Percentiles rank a stretch among this genome's conserved stretches.
Conservation (phyloP, 2,797 vertebrate species). For the Chaunax sp. region DNA sequence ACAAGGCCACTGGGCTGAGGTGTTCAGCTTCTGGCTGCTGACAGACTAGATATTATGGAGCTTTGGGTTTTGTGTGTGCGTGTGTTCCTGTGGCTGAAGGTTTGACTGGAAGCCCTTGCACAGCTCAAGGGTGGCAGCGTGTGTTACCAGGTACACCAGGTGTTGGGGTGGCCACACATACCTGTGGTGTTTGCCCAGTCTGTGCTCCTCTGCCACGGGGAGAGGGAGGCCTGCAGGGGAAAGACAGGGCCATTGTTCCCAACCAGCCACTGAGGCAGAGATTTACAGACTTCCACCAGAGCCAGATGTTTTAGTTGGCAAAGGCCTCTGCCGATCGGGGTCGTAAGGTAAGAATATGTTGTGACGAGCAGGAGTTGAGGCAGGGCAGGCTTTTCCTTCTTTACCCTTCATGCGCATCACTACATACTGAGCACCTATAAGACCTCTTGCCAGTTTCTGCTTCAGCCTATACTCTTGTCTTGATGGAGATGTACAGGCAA, state of each 20-base stretch:
- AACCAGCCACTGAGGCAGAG: slow-evolving; percentile 54
- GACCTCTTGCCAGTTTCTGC: no score
- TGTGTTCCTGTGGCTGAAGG: slow-evolving; percentile 46
- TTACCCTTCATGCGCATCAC: no score
- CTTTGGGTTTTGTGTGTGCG: slow-evolving; percentile 10
- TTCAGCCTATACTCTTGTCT: neutral
- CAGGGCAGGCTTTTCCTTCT: slow-evolving; percentile 14
- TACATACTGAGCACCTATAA: no score
- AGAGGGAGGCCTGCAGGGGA: slow-evolving; percentile 15
- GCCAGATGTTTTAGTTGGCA: slow-evolving; percentile 73
- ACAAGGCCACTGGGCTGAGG: slow-evolving; percentile 65
- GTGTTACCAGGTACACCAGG: slow-evolving; percentile 18
- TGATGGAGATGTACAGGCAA: no score
- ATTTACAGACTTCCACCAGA: slow-evolving; percentile 25
- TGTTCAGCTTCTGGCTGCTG: slow-evolving; percentile 68
- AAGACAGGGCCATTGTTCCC: slow-evolving; percentile 66
- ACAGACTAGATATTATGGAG: slow-evolving; percentile 45
- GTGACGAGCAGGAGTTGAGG: slow-evolving; percentile 21
- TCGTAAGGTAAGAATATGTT: slow-evolving; percentile 59
- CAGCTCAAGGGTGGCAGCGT: slow-evolving; percentile 37
- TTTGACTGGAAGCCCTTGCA: slow-evolving; percentile 47
- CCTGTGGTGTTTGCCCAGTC: slow-evolving; percentile 20
- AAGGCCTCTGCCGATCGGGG: slow-evolving; percentile 10
- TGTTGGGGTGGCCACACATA: slow-evolving; percentile 35
- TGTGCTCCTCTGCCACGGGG: slow-evolving; percentile 15